Evolutionary conservation across 35 echinoderm and acorn worm genomes (phyloP).

Genomic region (Apostichopus californicus): DNA sequence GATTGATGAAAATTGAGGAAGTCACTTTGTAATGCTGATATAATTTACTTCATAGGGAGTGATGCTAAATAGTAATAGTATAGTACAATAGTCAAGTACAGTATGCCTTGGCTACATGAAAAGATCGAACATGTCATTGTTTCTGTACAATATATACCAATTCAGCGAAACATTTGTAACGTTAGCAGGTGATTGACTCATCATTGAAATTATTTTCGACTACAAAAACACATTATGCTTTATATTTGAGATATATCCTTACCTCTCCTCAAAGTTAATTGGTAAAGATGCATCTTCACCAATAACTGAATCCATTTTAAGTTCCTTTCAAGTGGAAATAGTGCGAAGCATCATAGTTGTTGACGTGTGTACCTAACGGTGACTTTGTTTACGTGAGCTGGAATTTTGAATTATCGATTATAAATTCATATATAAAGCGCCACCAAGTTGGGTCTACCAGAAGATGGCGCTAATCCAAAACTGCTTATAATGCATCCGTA

Average conservation of each 20-base stretch:
- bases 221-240: background rate
- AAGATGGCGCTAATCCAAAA: background rate
- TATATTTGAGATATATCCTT: background rate
- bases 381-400: conserved; percentile 16
- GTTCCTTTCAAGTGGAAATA: background rate
- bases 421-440: background rate
- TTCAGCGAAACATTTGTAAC: background rate
- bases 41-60: too few relatives aligned
- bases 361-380: conserved; percentile 33
- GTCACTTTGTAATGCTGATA: too few relatives aligned
- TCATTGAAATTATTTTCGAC: background rate
- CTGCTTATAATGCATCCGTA: too few relatives aligned
- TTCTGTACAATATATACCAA: background rate
- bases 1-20: too few relatives aligned
- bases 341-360: background rate
- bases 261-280: conserved; percentile 79
- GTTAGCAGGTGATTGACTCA: background rate
- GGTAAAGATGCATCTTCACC: conserved; percentile 72
- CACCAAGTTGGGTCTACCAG: too few relatives aligned
- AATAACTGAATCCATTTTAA: conserved; percentile 58
- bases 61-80: too few relatives aligned
- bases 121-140: too few relatives aligned
- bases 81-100: too few relatives aligned
- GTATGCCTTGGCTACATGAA: too few relatives aligned
- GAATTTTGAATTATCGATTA: conserved; percentile 39